Conservation (phyloP, 1,140 invertebrate genomes). For the Dendrolimus kikuchii region DNA sequence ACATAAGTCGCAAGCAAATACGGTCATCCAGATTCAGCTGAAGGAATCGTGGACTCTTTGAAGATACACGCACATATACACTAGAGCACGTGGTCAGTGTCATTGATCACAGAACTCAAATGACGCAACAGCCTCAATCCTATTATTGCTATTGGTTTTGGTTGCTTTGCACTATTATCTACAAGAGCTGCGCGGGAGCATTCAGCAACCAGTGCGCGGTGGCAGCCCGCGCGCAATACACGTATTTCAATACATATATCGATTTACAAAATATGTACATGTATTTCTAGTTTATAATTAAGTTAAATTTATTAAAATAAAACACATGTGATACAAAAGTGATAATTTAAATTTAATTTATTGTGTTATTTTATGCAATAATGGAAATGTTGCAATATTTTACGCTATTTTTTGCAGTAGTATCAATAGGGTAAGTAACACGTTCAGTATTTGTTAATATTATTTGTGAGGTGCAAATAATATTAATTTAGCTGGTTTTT, state of each 20-base stretch:
- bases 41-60: no score
- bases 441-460: no score
- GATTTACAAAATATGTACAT: not conserved
- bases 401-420: conserved; percentile 27
- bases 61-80: no score
- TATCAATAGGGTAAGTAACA: conserved; percentile 33
- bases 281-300: conserved; percentile 1
- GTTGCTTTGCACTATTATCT: no score
- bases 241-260: not conserved
- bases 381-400: conserved; percentile 27
- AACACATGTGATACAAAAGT: conserved; percentile 16
- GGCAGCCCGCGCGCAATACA: conserved; percentile 15
- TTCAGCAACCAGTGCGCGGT: conserved; percentile 14
- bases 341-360: conserved; percentile 14
- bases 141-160: no score
- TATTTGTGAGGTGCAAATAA: no score
- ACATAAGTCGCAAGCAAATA: no score
- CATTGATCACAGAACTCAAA: no score
- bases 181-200: conserved; percentile 2
- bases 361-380: conserved; percentile 21
- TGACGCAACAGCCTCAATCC: no score
- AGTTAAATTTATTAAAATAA: conserved; percentile 4
- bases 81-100: no score
- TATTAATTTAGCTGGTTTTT: no score
- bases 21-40: no score